Evolutionary conservation across 2,888 invertebrate species (phyloP).

Genomic region (Linyphia triangularis): DNA sequence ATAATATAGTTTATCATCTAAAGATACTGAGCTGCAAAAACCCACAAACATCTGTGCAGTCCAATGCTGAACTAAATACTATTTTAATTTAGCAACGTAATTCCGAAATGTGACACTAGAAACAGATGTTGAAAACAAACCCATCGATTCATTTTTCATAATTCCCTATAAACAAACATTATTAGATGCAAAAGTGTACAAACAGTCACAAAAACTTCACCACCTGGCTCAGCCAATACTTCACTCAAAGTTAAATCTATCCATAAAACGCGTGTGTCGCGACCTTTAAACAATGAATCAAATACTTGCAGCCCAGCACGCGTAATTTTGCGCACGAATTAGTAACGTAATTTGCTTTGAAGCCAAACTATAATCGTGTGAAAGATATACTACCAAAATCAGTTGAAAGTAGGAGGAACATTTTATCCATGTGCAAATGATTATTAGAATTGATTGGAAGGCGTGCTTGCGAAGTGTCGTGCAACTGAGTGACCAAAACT

Average conservation of each 20-base stretch:
- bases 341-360: conserved; percentile 14
- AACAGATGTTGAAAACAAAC: too few relatives aligned
- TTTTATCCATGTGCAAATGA: conserved; percentile 34
- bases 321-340: conserved; percentile 51
- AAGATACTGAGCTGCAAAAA: too few relatives aligned
- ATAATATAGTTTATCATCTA: too few relatives aligned
- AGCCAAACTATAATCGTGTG: conserved; percentile 19
- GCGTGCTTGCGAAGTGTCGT: conserved; percentile 30
- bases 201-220: not conserved
- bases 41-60: too few relatives aligned
- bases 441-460: conserved; percentile 46
- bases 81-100: too few relatives aligned
- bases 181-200: not conserved
- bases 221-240: conserved; percentile 29
- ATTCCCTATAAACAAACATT: not conserved
- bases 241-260: conserved; percentile 9
- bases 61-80: too few relatives aligned
- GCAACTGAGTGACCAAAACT: not conserved
- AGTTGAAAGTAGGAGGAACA: conserved; percentile 17
- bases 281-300: conserved; percentile 62
- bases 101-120: too few relatives aligned
- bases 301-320: conserved; percentile 24
- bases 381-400: not conserved
- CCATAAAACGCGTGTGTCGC: conserved; percentile 36
- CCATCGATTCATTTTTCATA: not conserved